Evolutionary conservation across 2,113 vertebrate species (phyloP).

Genomic region (Astatoreochromis straeleni): DNA sequence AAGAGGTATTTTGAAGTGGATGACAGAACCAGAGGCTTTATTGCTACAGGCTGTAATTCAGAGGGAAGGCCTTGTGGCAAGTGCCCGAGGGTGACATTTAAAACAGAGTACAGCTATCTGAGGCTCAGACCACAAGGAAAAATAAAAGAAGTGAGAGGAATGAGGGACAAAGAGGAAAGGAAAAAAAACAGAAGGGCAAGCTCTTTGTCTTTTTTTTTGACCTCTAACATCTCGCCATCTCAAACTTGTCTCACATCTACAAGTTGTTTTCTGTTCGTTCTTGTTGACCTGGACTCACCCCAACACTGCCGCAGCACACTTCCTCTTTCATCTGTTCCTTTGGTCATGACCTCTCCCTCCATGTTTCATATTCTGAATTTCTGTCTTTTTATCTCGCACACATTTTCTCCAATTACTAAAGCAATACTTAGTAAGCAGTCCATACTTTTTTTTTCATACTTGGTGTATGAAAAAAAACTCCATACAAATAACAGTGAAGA

Average conservation of each 20-base stretch:
- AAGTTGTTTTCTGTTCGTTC: slow-evolving; percentile 22
- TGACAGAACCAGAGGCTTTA: neutral
- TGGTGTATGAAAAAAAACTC: neutral
- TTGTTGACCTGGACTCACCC: neutral
- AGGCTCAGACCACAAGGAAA: neutral
- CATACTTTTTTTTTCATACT: neutral
- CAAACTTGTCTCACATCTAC: slow-evolving; percentile 4
- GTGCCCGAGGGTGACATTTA: neutral
- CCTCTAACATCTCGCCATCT: slow-evolving; percentile 6
- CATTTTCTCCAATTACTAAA: neutral
- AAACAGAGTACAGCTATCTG: neutral
- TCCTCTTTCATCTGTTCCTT: neutral
- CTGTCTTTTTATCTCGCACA: neutral
- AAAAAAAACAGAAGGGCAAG: neutral
- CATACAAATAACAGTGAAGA: neutral
- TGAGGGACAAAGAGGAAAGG: neutral
- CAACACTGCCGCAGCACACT: neutral
- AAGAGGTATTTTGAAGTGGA: neutral
- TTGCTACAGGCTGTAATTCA: neutral
- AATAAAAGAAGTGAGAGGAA: neutral
- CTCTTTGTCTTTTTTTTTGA: slow-evolving; percentile 28
- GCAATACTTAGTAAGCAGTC: neutral
- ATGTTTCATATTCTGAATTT: neutral
- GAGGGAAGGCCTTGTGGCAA: neutral
- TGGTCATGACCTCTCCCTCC: neutral